Percentiles rank a stretch among this genome's conserved stretches.
Evolutionary conservation across 2,113 vertebrate species (phyloP).

Genomic region (Phylloscopus whistleri): DNA sequence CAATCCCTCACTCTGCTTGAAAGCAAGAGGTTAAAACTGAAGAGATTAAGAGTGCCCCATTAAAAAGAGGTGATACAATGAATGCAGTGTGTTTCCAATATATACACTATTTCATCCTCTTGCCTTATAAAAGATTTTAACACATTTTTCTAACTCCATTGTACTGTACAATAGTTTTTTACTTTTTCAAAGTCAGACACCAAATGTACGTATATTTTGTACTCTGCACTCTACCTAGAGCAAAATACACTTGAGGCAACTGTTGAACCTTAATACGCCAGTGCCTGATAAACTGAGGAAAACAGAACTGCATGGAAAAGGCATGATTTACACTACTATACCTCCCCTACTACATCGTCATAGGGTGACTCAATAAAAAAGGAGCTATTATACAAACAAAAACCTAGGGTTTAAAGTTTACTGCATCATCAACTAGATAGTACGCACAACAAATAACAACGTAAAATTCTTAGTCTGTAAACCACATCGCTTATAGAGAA

Average conservation of each 20-base stretch:
- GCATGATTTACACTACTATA: background rate
- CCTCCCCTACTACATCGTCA: background rate
- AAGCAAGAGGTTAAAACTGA: background rate
- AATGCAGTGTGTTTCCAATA: background rate
- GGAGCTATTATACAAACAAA: background rate
- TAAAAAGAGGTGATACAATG: background rate
- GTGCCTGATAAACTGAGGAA: background rate
- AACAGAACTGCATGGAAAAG: background rate
- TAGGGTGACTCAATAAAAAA: background rate
- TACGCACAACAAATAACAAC: background rate
- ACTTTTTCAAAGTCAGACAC: background rate
- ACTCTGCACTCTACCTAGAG: background rate
- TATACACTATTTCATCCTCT: background rate
- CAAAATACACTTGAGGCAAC: background rate
- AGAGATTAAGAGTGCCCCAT: background rate
- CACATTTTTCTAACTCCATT: background rate
- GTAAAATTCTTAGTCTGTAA: constrained; percentile 7
- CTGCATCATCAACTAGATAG: background rate
- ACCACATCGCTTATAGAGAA: background rate
- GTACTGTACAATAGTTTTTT: background rate
- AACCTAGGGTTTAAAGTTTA: background rate
- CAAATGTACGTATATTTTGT: background rate
- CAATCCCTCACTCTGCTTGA: background rate
- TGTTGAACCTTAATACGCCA: background rate
- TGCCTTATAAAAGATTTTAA: background rate